Percentiles rank a stretch among this genome's conserved stretches.
These are phyloP conservation scores for Sitobion miscanthi DNA, from an alignment of 1,140 invertebrate genomes.

Conservation along the genomic window DNA sequence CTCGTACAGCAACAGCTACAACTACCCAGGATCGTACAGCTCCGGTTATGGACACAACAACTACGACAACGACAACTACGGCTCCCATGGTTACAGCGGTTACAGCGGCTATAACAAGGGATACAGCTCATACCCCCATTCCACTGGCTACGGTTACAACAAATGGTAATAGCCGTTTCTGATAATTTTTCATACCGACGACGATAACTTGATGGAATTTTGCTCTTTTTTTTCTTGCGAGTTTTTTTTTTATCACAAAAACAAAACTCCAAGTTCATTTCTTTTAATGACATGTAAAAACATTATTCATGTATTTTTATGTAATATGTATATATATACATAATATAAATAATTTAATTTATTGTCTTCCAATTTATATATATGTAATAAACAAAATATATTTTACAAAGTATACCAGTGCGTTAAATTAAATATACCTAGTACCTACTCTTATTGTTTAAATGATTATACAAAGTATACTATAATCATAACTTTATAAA, in stretches of 20 bases:
- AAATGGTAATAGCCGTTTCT: conserved; percentile 23
- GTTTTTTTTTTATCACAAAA: background rate
- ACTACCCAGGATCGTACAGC: conserved; percentile 48
- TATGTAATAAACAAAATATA: conserved; percentile 10
- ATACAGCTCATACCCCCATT: conserved; percentile 16
- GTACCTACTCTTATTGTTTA: background rate
- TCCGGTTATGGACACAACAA: conserved; percentile 44
- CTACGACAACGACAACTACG: conserved; percentile 25
- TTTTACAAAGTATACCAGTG: background rate
- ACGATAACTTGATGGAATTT: conserved; percentile 10
- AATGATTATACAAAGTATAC: background rate
- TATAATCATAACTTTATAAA: background rate
- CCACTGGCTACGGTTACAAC: conserved; percentile 48
- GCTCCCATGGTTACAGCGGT: background rate
- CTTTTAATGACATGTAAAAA: conserved; percentile 32
- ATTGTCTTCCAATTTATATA: conserved; percentile 16
- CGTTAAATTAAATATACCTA: background rate
- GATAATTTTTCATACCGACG: no score
- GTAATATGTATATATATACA: background rate
- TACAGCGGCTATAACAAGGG: conserved; percentile 48
- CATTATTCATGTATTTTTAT: conserved; percentile 28
- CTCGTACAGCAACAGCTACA: conserved; percentile 49
- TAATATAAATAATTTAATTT: conserved; percentile 21
- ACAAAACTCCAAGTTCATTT: background rate
- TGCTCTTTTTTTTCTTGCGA: background rate